These are phyloP conservation scores for Hydrocynus forskahlii DNA, from an alignment of 2,797 vertebrate species.

Conservation along the genomic window DNA sequence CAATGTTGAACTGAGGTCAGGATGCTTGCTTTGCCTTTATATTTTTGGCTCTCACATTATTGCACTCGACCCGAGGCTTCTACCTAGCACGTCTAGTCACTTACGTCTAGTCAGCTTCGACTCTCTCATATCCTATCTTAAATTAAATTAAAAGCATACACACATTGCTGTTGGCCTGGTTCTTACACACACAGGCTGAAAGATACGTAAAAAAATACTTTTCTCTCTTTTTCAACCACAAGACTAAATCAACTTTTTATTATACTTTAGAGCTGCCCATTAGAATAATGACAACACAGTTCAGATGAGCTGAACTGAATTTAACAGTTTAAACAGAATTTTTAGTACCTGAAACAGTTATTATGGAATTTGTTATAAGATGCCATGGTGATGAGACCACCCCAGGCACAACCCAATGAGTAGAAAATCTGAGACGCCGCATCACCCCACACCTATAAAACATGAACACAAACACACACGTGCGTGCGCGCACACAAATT, in stretches of 20 bases:
- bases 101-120: not conserved
- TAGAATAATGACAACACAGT: not conserved
- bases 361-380: conserved; percentile 99
- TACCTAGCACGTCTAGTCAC: not conserved
- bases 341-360: conserved; percentile 92
- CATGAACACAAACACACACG: conserved; percentile 27
- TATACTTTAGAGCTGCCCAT: not conserved
- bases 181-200: too few relatives aligned
- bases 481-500: too few relatives aligned
- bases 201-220: too few relatives aligned
- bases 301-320: not conserved
- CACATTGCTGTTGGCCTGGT: too few relatives aligned
- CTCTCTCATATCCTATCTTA: conserved; percentile 7
- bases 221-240: too few relatives aligned
- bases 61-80: not conserved
- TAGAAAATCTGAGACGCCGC: conserved; percentile 99
- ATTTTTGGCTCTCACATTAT: not conserved
- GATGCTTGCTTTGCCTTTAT: not conserved
- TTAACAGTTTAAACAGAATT: not conserved
- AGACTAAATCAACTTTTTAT: not conserved
- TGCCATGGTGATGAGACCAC: conserved; percentile 98
- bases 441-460: conserved; percentile 92
- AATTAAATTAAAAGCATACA: too few relatives aligned
- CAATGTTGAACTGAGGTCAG: not conserved
- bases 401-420: conserved; percentile 97